phyloP scores from a whole-genome alignment of 2,797 vertebrate species.

The Gymnoscopelus microlampas region DNA sequence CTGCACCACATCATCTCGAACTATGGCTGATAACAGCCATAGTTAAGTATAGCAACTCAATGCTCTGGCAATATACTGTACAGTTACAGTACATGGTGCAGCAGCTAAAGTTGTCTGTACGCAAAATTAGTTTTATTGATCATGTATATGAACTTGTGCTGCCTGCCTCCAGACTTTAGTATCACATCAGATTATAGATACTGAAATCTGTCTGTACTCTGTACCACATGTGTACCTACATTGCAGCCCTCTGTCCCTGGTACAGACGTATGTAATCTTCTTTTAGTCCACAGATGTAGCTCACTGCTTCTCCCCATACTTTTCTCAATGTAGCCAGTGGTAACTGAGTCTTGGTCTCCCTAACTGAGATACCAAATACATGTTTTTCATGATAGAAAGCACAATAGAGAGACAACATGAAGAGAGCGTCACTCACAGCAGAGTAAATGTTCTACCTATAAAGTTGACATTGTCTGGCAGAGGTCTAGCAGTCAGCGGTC shows the following conservation, averaged over 20 bases:
- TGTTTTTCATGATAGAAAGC: slow-evolving; percentile 12
- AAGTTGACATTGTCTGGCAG: slow-evolving; percentile 97
- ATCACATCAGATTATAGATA: too few relatives aligned
- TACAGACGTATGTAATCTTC: slow-evolving; percentile 96
- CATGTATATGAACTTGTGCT: not conserved
- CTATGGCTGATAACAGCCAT: too few relatives aligned
- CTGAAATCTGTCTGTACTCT: too few relatives aligned
- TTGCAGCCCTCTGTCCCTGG: slow-evolving; percentile 96
- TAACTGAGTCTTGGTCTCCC: slow-evolving; percentile 94
- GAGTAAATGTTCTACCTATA: slow-evolving; percentile 82
- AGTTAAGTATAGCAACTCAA: too few relatives aligned
- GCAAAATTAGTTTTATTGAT: too few relatives aligned
- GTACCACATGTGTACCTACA: slow-evolving; percentile 72
- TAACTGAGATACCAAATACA: slow-evolving; percentile 78
- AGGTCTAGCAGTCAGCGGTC: slow-evolving; percentile 92
- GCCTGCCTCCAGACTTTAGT: too few relatives aligned
- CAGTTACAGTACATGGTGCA: too few relatives aligned
- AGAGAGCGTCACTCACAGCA: not conserved
- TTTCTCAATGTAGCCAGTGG: slow-evolving; percentile 91
- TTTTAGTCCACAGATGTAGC: slow-evolving; percentile 95
- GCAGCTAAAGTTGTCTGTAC: too few relatives aligned
- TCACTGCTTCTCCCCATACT: slow-evolving; percentile 97
- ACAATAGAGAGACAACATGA: not conserved
- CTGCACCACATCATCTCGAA: too few relatives aligned
- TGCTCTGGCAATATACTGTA: too few relatives aligned